Percentiles rank a stretch among this genome's conserved stretches.
Evolutionary conservation across 2,113 vertebrate genomes (phyloP).

Genomic region (Tamias sibiricus): DNA sequence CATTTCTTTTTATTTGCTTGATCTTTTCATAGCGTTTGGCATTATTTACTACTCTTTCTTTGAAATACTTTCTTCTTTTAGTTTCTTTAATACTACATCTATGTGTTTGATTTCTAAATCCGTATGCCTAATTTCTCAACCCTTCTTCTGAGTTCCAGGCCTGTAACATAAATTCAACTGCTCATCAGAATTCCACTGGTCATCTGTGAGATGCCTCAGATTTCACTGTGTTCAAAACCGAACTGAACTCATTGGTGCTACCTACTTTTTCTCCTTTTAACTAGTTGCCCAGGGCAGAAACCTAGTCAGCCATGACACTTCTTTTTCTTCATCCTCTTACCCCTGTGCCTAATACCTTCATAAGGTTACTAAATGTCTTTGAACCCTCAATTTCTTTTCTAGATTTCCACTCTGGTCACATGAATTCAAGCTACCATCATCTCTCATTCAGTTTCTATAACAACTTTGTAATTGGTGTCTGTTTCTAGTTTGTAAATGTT

Average conservation of each 20-base stretch:
- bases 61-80: neutral
- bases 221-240: neutral
- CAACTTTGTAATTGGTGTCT: neutral
- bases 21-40: neutral
- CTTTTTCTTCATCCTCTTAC: neutral
- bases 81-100: neutral
- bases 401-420: neutral
- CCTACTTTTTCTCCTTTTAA: neutral
- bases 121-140: neutral
- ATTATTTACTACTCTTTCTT: neutral
- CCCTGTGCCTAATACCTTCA: neutral
- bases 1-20: neutral
- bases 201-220: neutral
- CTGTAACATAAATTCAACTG: accelerated
- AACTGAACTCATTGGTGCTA: neutral
- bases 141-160: neutral
- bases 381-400: neutral
- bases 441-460: neutral
- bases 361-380: neutral
- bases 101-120: neutral
- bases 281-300: neutral
- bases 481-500: neutral
- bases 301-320: neutral
- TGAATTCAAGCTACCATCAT: neutral
- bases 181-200: neutral